Evolutionary conservation across 1,140 invertebrate species (phyloP), one percentile per base, ranked within the genome.

Genomic region (Muscidifurax raptorellus): DNA sequence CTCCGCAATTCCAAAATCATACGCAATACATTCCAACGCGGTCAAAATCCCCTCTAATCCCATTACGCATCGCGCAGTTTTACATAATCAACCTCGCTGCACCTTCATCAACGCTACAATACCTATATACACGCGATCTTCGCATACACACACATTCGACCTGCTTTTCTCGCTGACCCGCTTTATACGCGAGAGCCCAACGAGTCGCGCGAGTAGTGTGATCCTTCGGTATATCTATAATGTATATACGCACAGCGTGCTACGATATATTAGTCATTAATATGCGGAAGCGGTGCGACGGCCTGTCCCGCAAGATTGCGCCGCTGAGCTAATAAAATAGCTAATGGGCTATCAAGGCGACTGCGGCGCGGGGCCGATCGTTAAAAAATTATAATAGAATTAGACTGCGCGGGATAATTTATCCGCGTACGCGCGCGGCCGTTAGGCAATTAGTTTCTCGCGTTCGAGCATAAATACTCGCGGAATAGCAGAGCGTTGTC

Each of bases 191-290:
- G 1, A 30, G 59, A 36, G 36, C n/a, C 28, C 25, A 40, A 28
- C 18, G 77, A 32, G 32, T 4, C 15, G 36, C n/a, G 36, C 30
- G 12, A 40, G 66, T 40, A 44, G n/a, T 10, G 28, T 18, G 12
- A 28, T 40, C 13, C 69, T 12, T 30, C n/a, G 52, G 22, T 82
- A 30, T 59, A 80, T 80, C 25, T 27, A 13, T 9, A 18, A 13
- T n/a, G 40, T 40, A 52, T 9, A 69, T 18, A 30, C n/a, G n/a
- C 27, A 13, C 36, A n/a, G 15, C 13, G 15, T 10, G 52, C n/a
- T n/a, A n/a, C n/a, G n/a, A n/a, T n/a, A 59, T 78, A 83, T 78
- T 59, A 83, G 66, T 30, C 28, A 78, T 83, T 83, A 83, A 83
- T 72, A 83, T 71, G 75, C 44, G 64, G 36, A 77, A 77, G 74